A percentile compares a stretch with the other conserved stretches of the same genome.
Evolutionary conservation across 2,797 vertebrate species (phyloP).

Genomic region (Tamandua tetradactyla): DNA sequence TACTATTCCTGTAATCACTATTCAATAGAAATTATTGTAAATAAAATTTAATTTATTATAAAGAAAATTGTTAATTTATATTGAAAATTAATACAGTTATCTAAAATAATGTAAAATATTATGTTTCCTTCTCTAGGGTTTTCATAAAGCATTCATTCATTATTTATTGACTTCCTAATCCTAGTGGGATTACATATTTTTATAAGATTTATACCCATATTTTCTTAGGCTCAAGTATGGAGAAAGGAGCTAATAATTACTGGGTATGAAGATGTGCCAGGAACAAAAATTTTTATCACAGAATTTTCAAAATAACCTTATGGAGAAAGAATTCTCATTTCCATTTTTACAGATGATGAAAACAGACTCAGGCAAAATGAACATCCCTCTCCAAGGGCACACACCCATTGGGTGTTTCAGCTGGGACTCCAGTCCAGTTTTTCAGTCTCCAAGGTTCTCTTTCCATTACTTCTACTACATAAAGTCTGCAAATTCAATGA

Average conservation of each 20-base stretch:
- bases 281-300: not conserved
- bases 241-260: conserved; percentile 30
- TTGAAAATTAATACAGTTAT: not conserved
- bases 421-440: not conserved
- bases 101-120: conserved; percentile 31
- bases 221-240: conserved; percentile 11
- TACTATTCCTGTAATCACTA: conserved; percentile 8
- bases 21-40: conserved; percentile 1
- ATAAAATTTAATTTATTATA: no score
- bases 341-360: conserved; percentile 5
- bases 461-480: conserved; percentile 36
- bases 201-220: not conserved
- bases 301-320: conserved; percentile 35
- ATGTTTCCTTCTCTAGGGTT: not conserved
- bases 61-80: no score
- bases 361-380: not conserved
- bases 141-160: conserved; percentile 27
- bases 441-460: not conserved
- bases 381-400: not conserved
- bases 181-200: not conserved
- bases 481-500: not conserved
- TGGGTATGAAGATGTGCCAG: not conserved
- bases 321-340: conserved; percentile 14
- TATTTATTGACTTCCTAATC: conserved; percentile 10
- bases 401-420: not conserved